Percentiles rank a stretch among this genome's conserved stretches.
phyloP scores from a whole-genome alignment of 2,113 vertebrate genomes.

The Pogonocichla stellata region DNA sequence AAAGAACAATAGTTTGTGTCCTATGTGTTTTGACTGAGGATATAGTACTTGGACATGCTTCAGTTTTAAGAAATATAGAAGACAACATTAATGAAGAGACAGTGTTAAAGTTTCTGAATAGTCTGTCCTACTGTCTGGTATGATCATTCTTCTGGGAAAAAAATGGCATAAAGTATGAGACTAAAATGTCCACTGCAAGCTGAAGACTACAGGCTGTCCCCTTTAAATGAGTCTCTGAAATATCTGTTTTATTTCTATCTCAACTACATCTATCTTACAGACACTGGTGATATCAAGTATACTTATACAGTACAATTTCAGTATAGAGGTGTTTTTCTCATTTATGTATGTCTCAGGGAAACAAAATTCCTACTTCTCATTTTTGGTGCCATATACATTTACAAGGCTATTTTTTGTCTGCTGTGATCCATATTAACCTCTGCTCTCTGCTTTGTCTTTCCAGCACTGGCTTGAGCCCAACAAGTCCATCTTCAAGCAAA shows the following conservation, averaged over 20 bases:
- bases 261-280: not conserved
- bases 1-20: not conserved
- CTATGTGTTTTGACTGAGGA: not conserved
- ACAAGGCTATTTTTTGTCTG: not conserved
- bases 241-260: not conserved
- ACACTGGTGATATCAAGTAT: not conserved
- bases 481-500: slow-evolving; percentile 93
- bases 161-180: not conserved
- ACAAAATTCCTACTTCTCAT: not conserved
- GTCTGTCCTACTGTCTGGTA: not conserved
- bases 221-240: not conserved
- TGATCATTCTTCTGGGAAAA: not conserved
- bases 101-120: not conserved
- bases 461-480: slow-evolving; percentile 98
- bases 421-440: slow-evolving; percentile 3
- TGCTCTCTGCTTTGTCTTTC: slow-evolving; percentile 63
- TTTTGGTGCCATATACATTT: not conserved
- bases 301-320: not conserved
- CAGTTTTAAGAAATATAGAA: not conserved
- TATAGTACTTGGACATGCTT: not conserved
- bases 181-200: not conserved
- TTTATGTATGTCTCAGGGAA: not conserved
- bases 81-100: not conserved
- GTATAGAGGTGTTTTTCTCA: not conserved
- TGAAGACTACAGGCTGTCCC: not conserved